phyloP scores from a whole-genome alignment of 2,797 vertebrate genomes.

The Chanos chanos region DNA sequence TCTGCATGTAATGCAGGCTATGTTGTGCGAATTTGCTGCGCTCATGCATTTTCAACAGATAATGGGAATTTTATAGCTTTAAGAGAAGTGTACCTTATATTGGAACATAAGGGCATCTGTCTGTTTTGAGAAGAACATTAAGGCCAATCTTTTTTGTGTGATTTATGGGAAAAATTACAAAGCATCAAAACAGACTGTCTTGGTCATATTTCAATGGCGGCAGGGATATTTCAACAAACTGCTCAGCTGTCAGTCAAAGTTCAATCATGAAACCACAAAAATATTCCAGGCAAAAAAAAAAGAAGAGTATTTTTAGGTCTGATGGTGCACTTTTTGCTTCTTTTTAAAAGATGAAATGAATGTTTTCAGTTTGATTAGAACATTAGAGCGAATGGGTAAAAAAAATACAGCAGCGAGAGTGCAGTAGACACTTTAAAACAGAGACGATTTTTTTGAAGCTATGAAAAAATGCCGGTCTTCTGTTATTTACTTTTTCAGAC shows the following conservation, averaged over 20 bases:
- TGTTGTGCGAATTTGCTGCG: too few relatives aligned
- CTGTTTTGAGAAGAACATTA: too few relatives aligned
- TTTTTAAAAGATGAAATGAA: background rate
- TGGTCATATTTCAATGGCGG: background rate
- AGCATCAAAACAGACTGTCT: background rate
- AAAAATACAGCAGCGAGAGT: background rate
- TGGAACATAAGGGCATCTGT: too few relatives aligned
- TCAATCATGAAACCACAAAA: too few relatives aligned
- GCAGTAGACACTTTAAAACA: background rate
- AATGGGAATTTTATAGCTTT: too few relatives aligned
- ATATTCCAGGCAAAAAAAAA: too few relatives aligned
- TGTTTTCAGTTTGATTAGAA: slow-evolving; percentile 1
- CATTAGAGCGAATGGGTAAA: background rate
- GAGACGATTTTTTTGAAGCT: slow-evolving; percentile 1
- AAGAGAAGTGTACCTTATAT: too few relatives aligned
- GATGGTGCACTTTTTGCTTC: background rate
- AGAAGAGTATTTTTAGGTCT: background rate
- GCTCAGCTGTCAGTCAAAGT: background rate
- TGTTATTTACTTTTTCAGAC: slow-evolving; percentile 36
- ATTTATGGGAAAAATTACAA: too few relatives aligned
- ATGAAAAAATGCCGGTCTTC: slow-evolving; percentile 9
- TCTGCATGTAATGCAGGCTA: too few relatives aligned
- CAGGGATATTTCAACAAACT: background rate
- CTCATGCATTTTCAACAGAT: too few relatives aligned
- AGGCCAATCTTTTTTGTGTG: too few relatives aligned